These are phyloP conservation scores for Lycaon pictus DNA, from an alignment of 2,113 vertebrate species.

Conservation along the genomic window DNA sequence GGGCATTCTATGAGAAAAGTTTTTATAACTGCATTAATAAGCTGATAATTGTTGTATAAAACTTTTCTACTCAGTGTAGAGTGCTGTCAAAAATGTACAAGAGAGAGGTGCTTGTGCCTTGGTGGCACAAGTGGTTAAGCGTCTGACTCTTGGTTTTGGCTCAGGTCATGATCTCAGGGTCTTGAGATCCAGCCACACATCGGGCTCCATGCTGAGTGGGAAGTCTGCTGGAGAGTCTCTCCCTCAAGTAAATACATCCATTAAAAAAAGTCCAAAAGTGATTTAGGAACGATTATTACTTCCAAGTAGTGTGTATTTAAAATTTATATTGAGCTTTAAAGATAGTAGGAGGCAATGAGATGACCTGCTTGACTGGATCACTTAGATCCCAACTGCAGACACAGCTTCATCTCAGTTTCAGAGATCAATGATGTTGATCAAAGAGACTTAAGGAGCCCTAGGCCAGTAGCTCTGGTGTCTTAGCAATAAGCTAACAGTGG, in stretches of 20 bases:
- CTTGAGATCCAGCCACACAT: neutral
- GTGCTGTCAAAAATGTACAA: neutral
- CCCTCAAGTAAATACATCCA: neutral
- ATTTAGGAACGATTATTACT: neutral
- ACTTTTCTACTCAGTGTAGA: neutral
- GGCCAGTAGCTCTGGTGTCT: neutral
- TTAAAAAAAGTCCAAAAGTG: neutral
- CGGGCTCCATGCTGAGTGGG: neutral
- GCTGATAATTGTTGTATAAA: neutral
- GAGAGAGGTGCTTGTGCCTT: neutral
- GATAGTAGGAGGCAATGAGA: neutral
- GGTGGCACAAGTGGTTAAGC: neutral
- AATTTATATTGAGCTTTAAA: constrained; percentile 22
- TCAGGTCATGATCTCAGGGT: neutral
- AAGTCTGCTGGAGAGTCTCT: neutral
- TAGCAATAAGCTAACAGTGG: neutral
- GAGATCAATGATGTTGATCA: neutral
- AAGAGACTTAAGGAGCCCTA: neutral
- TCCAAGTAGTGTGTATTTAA: neutral
- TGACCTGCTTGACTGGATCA: neutral
- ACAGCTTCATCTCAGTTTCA: neutral
- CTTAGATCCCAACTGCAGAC: neutral
- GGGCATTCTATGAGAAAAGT: neutral
- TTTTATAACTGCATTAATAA: neutral
- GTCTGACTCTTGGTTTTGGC: neutral